phyloP scores from a whole-genome alignment of 2,888 invertebrate species.

The Acanthosepion pharaonis region DNA sequence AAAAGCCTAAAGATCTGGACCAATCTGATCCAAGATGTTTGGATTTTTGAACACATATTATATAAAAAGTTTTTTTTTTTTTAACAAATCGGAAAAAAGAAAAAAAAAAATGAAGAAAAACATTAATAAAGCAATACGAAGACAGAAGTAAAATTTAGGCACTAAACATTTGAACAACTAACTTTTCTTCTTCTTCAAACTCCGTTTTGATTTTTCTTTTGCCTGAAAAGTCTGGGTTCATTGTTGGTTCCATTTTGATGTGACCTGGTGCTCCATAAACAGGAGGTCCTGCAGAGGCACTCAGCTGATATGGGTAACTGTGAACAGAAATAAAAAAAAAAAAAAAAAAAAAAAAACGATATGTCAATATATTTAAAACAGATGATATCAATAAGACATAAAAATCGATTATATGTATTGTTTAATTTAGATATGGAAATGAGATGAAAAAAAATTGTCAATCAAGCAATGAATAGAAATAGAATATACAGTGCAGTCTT shows the following conservation, averaged over 20 bases:
- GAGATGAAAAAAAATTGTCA: no score
- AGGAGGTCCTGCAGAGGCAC: slow-evolving; percentile 37
- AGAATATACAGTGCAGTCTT: no score
- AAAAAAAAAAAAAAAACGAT: not conserved
- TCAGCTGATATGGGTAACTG: slow-evolving; percentile 39
- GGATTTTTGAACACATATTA: no score
- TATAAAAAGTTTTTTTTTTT: no score
- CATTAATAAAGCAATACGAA: not conserved
- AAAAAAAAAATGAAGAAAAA: not conserved
- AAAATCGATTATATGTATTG: not conserved
- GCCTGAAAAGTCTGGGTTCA: not conserved
- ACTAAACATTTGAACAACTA: not conserved
- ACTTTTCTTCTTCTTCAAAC: slow-evolving; percentile 43
- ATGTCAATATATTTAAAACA: not conserved
- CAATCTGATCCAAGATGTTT: no score
- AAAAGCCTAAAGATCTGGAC: no score
- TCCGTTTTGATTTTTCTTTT: slow-evolving; percentile 49
- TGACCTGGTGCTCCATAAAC: slow-evolving; percentile 46
- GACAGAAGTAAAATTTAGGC: not conserved
- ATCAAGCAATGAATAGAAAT: no score
- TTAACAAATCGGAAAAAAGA: not conserved
- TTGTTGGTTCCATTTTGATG: slow-evolving; percentile 36
- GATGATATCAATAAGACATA: not conserved
- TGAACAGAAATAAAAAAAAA: not conserved
- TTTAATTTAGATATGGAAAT: not conserved